These are phyloP conservation scores for Gobius niger DNA, from an alignment of 2,113 vertebrate genomes.

Conservation along the genomic window DNA sequence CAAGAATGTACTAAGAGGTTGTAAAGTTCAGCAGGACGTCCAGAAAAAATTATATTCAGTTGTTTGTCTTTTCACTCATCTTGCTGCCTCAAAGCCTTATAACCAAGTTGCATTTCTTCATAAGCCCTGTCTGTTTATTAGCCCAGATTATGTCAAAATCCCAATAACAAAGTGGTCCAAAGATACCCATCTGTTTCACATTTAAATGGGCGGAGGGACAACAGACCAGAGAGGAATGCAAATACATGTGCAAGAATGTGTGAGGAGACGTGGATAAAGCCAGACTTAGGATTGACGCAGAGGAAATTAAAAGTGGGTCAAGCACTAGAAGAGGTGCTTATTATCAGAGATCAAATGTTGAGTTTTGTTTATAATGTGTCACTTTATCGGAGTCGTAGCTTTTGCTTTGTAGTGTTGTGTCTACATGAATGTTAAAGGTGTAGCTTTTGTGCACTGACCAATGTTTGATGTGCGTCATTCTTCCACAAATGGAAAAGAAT, in stretches of 20 bases:
- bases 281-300: background rate
- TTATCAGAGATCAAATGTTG: background rate
- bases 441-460: no score
- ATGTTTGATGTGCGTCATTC: no score
- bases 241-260: background rate
- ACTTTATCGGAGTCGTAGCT: background rate
- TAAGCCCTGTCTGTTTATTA: slow-evolving; percentile 1
- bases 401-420: no score
- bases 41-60: background rate
- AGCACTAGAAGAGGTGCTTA: background rate
- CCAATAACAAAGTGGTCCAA: background rate
- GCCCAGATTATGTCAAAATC: slow-evolving; percentile 3
- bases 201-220: slow-evolving; percentile 3
- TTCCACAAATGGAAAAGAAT: background rate
- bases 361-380: background rate
- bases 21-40: background rate
- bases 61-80: background rate
- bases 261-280: background rate
- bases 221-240: slow-evolving; percentile 1
- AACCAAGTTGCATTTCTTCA: background rate
- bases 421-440: no score
- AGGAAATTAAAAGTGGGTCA: slow-evolving; percentile 6
- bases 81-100: background rate
- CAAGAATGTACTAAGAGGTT: background rate
- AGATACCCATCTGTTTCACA: background rate